Evolutionary conservation across 1,140 invertebrate genomes (phyloP).

Genomic region (Rhysida immarginata): DNA sequence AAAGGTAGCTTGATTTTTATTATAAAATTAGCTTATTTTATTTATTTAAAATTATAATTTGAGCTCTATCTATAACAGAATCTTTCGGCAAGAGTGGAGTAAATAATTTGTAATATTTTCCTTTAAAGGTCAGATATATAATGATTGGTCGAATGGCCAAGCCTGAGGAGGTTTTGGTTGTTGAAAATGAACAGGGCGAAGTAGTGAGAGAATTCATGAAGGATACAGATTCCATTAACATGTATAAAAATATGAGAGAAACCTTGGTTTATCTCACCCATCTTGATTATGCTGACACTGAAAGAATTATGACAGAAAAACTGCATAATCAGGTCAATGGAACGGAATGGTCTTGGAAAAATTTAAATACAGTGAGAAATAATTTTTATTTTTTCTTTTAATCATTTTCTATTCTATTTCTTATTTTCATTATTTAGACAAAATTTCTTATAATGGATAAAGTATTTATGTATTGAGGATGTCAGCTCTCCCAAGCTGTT

Average conservation of each 20-base stretch:
- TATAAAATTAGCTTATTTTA: not conserved
- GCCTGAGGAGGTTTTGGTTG: slow-evolving; percentile 98
- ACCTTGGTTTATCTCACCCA: slow-evolving; percentile 97
- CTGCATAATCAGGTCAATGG: slow-evolving; percentile 98
- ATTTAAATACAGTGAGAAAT: slow-evolving; percentile 72
- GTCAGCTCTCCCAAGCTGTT: too few species aligned
- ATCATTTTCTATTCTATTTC: too few species aligned
- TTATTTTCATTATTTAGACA: too few species aligned
- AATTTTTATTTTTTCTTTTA: slow-evolving; percentile 2
- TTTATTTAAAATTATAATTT: not conserved
- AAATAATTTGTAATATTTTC: not conserved
- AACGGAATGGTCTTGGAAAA: slow-evolving; percentile 99
- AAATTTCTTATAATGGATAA: too few species aligned
- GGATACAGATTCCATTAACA: slow-evolving; percentile 97
- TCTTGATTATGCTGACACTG: slow-evolving; percentile 94
- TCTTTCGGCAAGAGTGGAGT: not conserved
- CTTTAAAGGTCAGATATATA: slow-evolving; percentile 63
- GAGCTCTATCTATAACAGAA: too few species aligned
- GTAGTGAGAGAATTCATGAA: slow-evolving; percentile 99
- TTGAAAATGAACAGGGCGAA: slow-evolving; percentile 99
- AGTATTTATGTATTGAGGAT: too few species aligned
- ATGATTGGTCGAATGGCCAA: slow-evolving; percentile 99
- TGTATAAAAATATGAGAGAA: slow-evolving; percentile 99
- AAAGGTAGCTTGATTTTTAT: slow-evolving; percentile 34
- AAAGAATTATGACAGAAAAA: slow-evolving; percentile 98